Base-by-base conservation (phyloP, 2,797 vertebrate genomes). In the Rachycentron canadum region DNA sequence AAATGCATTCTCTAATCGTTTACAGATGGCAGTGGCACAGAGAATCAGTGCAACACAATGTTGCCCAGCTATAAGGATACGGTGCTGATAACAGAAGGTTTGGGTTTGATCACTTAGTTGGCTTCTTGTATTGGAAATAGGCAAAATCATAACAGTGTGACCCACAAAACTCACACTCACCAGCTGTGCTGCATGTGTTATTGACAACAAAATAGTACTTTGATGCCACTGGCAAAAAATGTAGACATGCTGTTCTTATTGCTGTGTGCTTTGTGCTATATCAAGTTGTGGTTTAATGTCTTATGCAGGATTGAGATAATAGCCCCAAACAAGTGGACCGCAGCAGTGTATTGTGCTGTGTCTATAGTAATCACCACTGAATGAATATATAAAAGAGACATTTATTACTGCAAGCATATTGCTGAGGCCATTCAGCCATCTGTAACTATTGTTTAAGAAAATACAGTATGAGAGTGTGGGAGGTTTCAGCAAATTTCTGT, bases 21-120 rank as follows among this genome's bases (percentile, higher is more conserved):
- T 64, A 75, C 72, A 87, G 83, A 83, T 78, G 69, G 69, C 57
- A 65, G 58, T 17, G 49, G 21, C 50, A 50, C 60, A 34, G 57
- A 34, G 71, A 78, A 76, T 78, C 87, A 85, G 72, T 49, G 11
- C 74, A 73, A 83, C 78, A 76, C 85, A 79, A 83, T 70, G 84
- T 63, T 21, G 11, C 56, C 83, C 81, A 34, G 76, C 76, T 91
- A 89, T 90, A 90, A 88, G 78, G 86, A 79, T 77, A 72, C 40
- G 1, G 41, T 7, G 19, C 76, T 70, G 82, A 87, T 88, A 91
- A 86, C 83, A 86, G 82, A 79, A 83, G 83, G 86, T 90, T 85
- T 70, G 61, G 30, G 80, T 67, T 84, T 87, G 65, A 81, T 86
- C 69, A 74, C 74, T 79, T 79, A 73, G 72, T 72, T 70, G 79